Conservation (phyloP, 2,113 vertebrate genomes). For the Pterocles gutturalis region DNA sequence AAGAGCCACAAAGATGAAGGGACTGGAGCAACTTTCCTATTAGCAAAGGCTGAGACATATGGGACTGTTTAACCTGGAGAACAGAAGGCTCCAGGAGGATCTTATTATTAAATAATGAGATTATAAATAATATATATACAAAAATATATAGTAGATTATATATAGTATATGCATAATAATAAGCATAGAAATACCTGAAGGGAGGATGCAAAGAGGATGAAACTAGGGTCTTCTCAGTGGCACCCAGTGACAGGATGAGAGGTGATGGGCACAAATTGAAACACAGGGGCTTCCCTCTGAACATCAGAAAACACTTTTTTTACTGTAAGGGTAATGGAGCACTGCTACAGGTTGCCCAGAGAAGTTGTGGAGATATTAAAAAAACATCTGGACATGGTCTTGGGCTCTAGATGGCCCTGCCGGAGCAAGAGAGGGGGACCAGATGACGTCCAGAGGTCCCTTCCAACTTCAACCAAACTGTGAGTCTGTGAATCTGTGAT, state of each 20-base stretch:
- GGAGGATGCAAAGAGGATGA: neutral
- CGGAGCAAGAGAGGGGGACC: neutral
- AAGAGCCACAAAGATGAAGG: neutral
- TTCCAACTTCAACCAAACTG: neutral
- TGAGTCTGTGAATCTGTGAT: neutral
- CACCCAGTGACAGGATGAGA: neutral
- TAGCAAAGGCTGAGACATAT: neutral
- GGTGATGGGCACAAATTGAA: neutral
- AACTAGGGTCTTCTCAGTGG: neutral
- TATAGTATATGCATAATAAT: too few species aligned
- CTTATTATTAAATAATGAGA: neutral
- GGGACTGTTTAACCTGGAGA: neutral
- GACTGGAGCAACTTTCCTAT: neutral
- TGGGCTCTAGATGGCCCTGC: neutral
- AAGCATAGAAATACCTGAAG: neutral
- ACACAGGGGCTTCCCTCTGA: neutral
- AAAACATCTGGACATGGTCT: neutral
- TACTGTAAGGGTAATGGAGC: neutral
- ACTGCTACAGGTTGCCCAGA: neutral
- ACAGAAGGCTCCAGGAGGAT: neutral
- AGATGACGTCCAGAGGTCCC: neutral
- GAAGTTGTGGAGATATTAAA: neutral
- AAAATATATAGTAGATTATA: too few species aligned
- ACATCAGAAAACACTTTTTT: neutral
- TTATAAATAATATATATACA: neutral